phyloP scores from a whole-genome alignment of 1,140 invertebrate genomes.

The Holcopasites calliopsidis region DNA sequence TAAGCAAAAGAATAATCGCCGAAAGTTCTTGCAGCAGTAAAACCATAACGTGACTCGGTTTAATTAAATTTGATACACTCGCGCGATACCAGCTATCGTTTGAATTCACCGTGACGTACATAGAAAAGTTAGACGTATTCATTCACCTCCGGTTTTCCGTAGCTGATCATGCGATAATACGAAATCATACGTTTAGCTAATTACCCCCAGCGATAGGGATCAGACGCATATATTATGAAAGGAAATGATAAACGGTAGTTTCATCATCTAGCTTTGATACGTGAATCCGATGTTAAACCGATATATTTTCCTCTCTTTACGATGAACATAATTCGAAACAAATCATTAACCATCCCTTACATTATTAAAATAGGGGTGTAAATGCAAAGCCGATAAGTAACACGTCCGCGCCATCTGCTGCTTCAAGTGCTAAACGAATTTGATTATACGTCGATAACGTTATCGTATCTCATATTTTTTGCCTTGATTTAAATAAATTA shows the following conservation, averaged over 20 bases:
- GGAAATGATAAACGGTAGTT: constrained; percentile 5
- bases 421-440: not conserved
- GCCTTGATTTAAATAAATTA: not conserved
- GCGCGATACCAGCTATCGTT: constrained; percentile 16
- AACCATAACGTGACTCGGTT: constrained; percentile 21
- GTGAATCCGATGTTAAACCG: not conserved
- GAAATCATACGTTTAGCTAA: constrained; percentile 28
- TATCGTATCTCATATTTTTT: not conserved
- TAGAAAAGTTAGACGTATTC: not conserved
- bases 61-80: constrained; percentile 32
- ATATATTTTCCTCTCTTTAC: not conserved
- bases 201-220: not conserved
- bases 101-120: constrained; percentile 3
- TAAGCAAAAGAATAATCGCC: constrained; percentile 17
- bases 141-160: not conserved
- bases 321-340: not conserved
- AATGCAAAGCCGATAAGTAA: not conserved
- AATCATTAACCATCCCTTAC: not conserved
- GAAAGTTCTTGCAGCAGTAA: not conserved
- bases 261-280: not conserved
- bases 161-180: constrained; percentile 15
- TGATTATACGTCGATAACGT: constrained; percentile 31
- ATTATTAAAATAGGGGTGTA: not conserved
- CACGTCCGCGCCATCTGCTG: constrained; percentile 18
- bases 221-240: not conserved